Conservation (phyloP, 2,797 vertebrate genomes). For the Manis javanica region DNA sequence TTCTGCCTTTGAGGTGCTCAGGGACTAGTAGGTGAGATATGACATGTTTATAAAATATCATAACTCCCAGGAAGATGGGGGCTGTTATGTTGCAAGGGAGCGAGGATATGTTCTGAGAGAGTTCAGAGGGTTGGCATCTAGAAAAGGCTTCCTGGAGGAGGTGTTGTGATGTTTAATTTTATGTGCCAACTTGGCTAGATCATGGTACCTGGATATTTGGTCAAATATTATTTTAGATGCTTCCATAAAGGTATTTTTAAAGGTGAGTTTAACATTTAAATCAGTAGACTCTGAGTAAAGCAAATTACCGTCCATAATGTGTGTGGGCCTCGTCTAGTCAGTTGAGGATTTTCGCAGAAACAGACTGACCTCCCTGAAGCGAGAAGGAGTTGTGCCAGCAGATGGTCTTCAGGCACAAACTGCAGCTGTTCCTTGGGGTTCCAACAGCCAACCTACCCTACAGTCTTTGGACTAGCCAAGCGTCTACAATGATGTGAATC, state of each 20-base stretch:
- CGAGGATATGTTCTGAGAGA: not conserved
- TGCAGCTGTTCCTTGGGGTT: not conserved
- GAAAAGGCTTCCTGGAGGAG: not conserved
- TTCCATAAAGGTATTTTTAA: not conserved
- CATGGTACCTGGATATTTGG: not conserved
- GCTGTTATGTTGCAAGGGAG: not conserved
- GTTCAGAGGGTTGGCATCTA: not conserved
- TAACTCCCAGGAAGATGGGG: not conserved
- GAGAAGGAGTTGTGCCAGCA: not conserved
- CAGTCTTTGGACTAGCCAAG: not conserved
- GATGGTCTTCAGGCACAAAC: not conserved
- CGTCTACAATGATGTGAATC: not conserved
- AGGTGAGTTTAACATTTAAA: constrained; percentile 6
- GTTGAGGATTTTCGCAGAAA: not conserved
- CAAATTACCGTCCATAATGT: not conserved
- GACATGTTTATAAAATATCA: not conserved
- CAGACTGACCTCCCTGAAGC: not conserved
- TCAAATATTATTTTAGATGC: not conserved
- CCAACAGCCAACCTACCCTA: not conserved
- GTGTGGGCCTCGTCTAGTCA: not conserved
- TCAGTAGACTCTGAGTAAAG: not conserved
- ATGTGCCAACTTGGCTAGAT: not conserved
- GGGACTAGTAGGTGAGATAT: not conserved
- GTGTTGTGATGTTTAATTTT: not conserved
- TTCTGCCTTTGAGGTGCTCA: not conserved